Evolutionary conservation across 1,140 invertebrate genomes (phyloP).

Genomic region (Schlechtendalia chinensis): DNA sequence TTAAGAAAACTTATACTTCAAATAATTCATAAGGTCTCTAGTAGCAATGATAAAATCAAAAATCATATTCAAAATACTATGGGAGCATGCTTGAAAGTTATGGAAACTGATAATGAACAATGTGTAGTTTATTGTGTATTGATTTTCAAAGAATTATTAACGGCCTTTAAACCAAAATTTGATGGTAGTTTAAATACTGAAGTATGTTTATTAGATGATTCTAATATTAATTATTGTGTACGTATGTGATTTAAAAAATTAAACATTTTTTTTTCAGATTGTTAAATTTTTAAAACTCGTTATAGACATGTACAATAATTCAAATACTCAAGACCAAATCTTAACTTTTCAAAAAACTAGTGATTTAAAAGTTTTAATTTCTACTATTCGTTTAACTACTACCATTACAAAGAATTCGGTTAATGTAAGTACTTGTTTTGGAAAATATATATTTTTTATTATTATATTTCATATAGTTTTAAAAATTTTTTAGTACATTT

Average conservation of each 20-base stretch:
- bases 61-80: conserved; percentile 17
- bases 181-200: conserved; percentile 22
- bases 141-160: conserved; percentile 24
- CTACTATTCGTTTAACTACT: conserved; percentile 20
- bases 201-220: conserved; percentile 3
- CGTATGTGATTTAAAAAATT: not conserved
- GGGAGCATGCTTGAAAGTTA: not conserved
- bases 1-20: conserved; percentile 41
- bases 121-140: conserved; percentile 17
- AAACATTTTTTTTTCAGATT: conserved; percentile 19
- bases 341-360: conserved; percentile 18
- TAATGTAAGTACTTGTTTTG: conserved; percentile 17
- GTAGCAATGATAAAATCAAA: conserved; percentile 8
- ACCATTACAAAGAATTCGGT: conserved; percentile 17
- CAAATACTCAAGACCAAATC: conserved; percentile 6
- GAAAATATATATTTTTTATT: not conserved
- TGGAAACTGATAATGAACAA: conserved; percentile 44
- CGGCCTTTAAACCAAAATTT: conserved; percentile 11
- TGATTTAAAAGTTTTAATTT: conserved; percentile 37
- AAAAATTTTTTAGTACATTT: conserved; percentile 11
- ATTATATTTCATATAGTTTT: not conserved
- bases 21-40: conserved; percentile 27
- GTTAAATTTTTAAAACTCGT: conserved; percentile 6
- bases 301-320: conserved; percentile 22
- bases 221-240: not conserved